Evolutionary conservation across 2,797 vertebrate genomes (phyloP), one percentile per base, ranked within the genome.

Genomic region (Syngnathus rostellatus): DNA sequence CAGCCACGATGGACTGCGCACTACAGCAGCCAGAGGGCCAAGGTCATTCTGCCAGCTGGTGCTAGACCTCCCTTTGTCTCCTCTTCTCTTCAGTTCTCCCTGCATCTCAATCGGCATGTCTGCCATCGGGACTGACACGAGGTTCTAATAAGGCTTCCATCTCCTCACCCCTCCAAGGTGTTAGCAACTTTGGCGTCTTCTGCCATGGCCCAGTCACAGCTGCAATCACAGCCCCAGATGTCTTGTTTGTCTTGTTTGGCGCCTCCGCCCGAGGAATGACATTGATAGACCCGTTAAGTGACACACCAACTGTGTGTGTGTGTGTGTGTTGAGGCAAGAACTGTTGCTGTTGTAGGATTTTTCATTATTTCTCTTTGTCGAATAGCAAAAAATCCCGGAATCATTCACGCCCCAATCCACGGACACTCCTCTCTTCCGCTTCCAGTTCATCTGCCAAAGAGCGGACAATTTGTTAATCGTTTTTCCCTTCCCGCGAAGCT

Each of bases 41-140:
- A 77, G 89, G 87, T 89, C 86, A 87, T 77, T 88, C 86, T 87
- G 82, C 86, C 89, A 91, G 90, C 87, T 90, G 88, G 85, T 88
- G 83, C 83, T 81, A 79, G 81, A 82, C 79, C 83, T 80, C 72
- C 66, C 71, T 81, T 72, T 81, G 4, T 55, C 23, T 25, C 31
- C 41, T 43, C 40, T 19, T 8, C 53, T 54, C 53, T 54, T 10
- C 9, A 19, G 1, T n/a, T 25, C 31, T 31, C 14, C 7, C 55
- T 80, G 73, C 79, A 75, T 82, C 79, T 83, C 79, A 76, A 81
- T 78, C 79, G 76, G 79, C 79, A 71, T 81, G 70, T 85, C 81
- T 85, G 88, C 85, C 62, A 63, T 86, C 80, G 81, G 67, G 87
- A 81, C 77, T 86, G 87, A 89, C 86, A 80, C 69, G 78, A 78